These are phyloP conservation scores for Drosophila triauraria DNA, from an alignment of 1,140 invertebrate species.

Conservation along the genomic window DNA sequence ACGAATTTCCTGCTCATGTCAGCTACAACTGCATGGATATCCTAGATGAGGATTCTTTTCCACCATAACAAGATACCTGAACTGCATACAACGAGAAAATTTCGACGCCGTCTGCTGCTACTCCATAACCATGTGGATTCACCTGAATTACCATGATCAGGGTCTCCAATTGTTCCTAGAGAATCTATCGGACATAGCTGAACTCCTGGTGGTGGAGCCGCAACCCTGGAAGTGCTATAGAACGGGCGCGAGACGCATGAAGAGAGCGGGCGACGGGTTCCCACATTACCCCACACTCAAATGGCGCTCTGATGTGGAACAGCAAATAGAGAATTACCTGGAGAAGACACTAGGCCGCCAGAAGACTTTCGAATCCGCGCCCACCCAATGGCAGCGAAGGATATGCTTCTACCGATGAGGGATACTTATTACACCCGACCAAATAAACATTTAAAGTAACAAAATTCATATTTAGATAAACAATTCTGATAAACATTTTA, in stretches of 20 bases:
- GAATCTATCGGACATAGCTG: constrained; percentile 86
- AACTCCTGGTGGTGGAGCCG: constrained; percentile 90
- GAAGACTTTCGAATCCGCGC: constrained; percentile 87
- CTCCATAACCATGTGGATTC: constrained; percentile 95
- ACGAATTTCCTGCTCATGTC: constrained; percentile 85
- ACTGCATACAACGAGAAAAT: constrained; percentile 77
- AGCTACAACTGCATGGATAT: constrained; percentile 88
- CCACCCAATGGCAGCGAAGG: constrained; percentile 89
- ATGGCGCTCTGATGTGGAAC: constrained; percentile 87
- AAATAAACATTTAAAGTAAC: constrained; percentile 6
- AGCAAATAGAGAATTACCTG: constrained; percentile 88
- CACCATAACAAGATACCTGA: constrained; percentile 85
- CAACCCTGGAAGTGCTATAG: constrained; percentile 93
- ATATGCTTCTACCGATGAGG: constrained; percentile 84
- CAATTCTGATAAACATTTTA: neutral
- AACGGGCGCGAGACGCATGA: constrained; percentile 89
- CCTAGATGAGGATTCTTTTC: constrained; percentile 85
- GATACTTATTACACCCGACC: too few species aligned
- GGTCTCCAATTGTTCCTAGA: constrained; percentile 88
- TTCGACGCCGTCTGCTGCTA: constrained; percentile 92
- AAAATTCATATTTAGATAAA: constrained; percentile 3
- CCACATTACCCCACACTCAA: constrained; percentile 87
- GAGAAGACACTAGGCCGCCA: constrained; percentile 85
- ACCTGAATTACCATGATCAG: constrained; percentile 91
- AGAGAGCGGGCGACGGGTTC: constrained; percentile 87